A percentile compares a stretch with the other conserved stretches of the same genome.
Conservation (phyloP, 2,888 invertebrate genomes). For the Tiliacea citrago region DNA sequence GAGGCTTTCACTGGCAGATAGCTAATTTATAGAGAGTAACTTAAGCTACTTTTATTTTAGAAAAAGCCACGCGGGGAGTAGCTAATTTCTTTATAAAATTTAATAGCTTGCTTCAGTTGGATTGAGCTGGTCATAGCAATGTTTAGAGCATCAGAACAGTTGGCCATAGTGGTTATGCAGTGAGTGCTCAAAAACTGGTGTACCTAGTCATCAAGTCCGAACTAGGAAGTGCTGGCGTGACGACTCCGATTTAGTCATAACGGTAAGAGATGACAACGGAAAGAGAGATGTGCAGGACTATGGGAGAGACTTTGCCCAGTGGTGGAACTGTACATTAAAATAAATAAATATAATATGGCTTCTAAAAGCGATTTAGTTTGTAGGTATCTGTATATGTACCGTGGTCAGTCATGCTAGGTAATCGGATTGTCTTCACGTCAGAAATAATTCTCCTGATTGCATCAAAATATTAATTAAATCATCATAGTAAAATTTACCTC, state of each 20-base stretch:
- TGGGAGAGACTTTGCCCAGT: too few relatives aligned
- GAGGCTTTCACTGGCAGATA: too few relatives aligned
- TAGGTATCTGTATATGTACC: not conserved
- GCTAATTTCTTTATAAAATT: not conserved
- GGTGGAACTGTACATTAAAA: not conserved
- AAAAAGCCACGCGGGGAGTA: too few relatives aligned
- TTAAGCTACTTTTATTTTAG: too few relatives aligned
- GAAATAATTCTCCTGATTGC: not conserved
- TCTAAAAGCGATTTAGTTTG: not conserved
- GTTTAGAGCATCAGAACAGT: not conserved
- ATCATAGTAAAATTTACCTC: not conserved
- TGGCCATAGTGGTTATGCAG: not conserved
- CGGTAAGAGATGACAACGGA: not conserved
- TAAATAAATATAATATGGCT: not conserved
- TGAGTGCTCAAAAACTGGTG: not conserved
- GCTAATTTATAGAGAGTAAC: too few relatives aligned
- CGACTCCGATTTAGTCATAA: not conserved
- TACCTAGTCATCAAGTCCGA: not conserved
- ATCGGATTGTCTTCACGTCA: not conserved
- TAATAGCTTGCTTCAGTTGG: too few relatives aligned
- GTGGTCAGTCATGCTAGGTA: not conserved
- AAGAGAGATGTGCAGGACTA: not conserved
- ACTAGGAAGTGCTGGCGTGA: not conserved
- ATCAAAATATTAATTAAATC: not conserved
- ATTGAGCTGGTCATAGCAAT: not conserved